Base-by-base conservation (phyloP, 2,888 invertebrate species). In the Caenorhabditis sp. region DNA sequence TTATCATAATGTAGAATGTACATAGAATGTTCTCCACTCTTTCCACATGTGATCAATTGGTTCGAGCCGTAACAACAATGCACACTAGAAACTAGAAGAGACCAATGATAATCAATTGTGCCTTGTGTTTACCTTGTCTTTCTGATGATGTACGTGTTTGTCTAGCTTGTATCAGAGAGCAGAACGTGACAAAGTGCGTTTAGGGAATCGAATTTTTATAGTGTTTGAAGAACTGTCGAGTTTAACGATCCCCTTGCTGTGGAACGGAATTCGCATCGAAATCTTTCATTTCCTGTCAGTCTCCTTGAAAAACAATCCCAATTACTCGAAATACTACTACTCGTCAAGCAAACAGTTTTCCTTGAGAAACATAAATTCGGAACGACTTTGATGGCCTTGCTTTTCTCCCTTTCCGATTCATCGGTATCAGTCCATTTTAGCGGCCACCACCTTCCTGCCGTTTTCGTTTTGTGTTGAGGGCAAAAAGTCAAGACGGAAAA, bases 311-410 rank as follows among this genome's bases (percentile, higher is more conserved):
- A 41, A 27, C 58, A 52, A 43, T 58, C 53, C 70, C 45, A 53
- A 59, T 59, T 56, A 68, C 68, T 58, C 30, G n/a, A 37, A 41
- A 27, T 68, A 55, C 20, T 46, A 53, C 68, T 68, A 52, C 68
- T 68, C 43, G 52, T 58, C 68, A 41, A 53, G 50, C 45, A 53
- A 59, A 62, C 43, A 30, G 52, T 59, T 59, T 59, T 58, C 20
- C 41, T 24, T 41, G 50, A 56, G 45, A 53, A 61, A 70, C 59
- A 70, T 70, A 53, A 70, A 70, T 70, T 68, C 53, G 53, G 59
- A 70, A 70, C 45, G 59, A 70, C 59, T 70, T 59, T 52, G 24
- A 53, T 70, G 70, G 52, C 70, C 70, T 70, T 70, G 70, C 26
- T 24, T 50, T 24, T 41, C 22, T 43, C 32, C 24, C 50, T 26